Evolutionary conservation across 2,113 vertebrate genomes (phyloP).

Genomic region (Beaufortia kweichowensis): DNA sequence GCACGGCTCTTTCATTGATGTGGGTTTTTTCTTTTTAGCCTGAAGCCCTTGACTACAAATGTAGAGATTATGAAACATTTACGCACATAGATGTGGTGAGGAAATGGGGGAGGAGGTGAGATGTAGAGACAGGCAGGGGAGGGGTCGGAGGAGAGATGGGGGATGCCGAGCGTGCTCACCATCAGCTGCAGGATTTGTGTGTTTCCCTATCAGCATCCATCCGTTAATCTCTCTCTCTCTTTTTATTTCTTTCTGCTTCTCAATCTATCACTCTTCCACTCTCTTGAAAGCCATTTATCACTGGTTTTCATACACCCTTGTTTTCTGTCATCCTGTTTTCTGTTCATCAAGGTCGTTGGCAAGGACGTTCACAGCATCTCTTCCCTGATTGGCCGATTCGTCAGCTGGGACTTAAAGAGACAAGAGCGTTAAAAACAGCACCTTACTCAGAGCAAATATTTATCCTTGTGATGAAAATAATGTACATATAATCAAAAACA

Average conservation of each 20-base stretch:
- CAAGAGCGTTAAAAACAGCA: constrained; percentile 39
- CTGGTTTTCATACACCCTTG: constrained; percentile 21
- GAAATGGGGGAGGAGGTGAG: constrained; percentile 38
- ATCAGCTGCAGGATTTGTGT: not conserved
- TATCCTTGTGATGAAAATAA: not conserved
- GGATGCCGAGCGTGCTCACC: not conserved
- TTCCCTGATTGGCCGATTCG: constrained; percentile 60
- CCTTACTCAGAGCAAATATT: constrained; percentile 5
- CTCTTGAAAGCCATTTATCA: constrained; percentile 10
- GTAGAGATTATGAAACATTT: constrained; percentile 64
- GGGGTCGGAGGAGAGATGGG: not conserved
- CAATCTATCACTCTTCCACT: not conserved
- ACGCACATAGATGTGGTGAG: constrained; percentile 28
- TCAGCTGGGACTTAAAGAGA: constrained; percentile 66
- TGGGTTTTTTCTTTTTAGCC: constrained; percentile 34
- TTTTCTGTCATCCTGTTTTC: constrained; percentile 44
- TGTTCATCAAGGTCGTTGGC: constrained; percentile 66
- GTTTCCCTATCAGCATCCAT: not conserved
- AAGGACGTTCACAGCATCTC: constrained; percentile 63
- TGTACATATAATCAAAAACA: not conserved
- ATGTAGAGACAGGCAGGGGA: constrained; percentile 15
- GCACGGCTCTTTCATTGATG: not conserved
- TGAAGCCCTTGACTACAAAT: constrained; percentile 34
- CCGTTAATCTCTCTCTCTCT: constrained; percentile 1
- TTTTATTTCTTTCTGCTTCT: not conserved